Evolutionary conservation across 2,113 vertebrate genomes (phyloP), one percentile per base, ranked within the genome.

Genomic region (Ardeotis arabs): DNA sequence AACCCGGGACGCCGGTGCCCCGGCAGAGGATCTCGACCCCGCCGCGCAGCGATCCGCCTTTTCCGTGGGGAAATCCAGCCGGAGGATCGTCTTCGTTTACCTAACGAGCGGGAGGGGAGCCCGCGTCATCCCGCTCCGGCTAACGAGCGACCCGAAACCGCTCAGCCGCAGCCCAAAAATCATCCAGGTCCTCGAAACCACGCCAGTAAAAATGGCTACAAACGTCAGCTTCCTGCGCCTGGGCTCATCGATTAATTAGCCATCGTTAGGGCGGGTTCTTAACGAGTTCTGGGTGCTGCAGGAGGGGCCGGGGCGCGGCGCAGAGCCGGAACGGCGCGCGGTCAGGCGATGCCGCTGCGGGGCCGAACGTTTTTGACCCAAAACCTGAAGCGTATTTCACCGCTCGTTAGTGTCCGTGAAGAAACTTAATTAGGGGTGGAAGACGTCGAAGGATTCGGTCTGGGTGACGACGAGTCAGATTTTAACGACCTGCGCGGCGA

Each of bases 401-500:
- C 39, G 3, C 12, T 1, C 0, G 4, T 20, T 18, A 4, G 21
- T 19, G 17, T 24, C 55, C 14, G 8, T 7, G 35, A 41, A 9
- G 79, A 5, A 45, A 21, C 17, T 3, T 12, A 6, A 28, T 1
- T 6, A 10, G 3, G 11, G 41, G 64, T 2, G 60, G 52, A 11
- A 9, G 8, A 44, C 47, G 20, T 47, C 12, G 53, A 29, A 55
- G 47, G 47, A 47, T 20, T 20, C 47, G 4, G 7, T 23, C 18
- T 1, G 6, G 25, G 13, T 5, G 52, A 15, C 14, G 53, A 29
- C 2, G 28, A 6, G 5, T 99, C 94, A 99, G 95, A 99, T 99
- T 93, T 98, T 98, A 89, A 99, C 98, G 47, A 99, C 98, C 89
- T 99, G 99, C 49, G 97, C 98, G 0, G 99, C 97, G 6, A 98